A percentile compares a stretch with the other conserved stretches of the same genome.
Conservation (phyloP, 1,140 invertebrate species). For the Drosophila lini region DNA sequence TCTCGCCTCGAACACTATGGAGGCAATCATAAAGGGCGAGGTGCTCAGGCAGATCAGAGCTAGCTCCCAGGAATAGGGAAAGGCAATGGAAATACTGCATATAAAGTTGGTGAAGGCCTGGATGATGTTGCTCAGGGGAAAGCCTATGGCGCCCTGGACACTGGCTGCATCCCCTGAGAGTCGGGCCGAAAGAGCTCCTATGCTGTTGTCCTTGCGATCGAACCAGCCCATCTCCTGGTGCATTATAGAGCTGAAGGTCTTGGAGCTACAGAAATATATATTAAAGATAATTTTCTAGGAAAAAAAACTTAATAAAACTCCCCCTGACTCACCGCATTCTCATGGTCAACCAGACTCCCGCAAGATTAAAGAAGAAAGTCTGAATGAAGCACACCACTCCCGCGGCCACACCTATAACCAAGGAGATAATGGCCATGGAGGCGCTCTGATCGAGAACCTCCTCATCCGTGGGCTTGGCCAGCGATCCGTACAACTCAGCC, state of each 20-base stretch:
- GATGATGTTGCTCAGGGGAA: slow-evolving; percentile 91
- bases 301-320: neutral
- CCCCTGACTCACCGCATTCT: slow-evolving; percentile 86
- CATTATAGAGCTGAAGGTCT: slow-evolving; percentile 88
- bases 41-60: slow-evolving; percentile 91
- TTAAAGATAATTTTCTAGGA: no score
- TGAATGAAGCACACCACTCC: slow-evolving; percentile 89
- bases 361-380: slow-evolving; percentile 90
- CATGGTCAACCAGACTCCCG: slow-evolving; percentile 92
- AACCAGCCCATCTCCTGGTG: slow-evolving; percentile 93
- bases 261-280: slow-evolving; percentile 84
- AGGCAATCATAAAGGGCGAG: slow-evolving; percentile 90
- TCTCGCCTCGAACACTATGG: slow-evolving; percentile 90
- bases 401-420: slow-evolving; percentile 90
- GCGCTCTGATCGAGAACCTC: slow-evolving; percentile 87
- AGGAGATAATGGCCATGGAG: slow-evolving; percentile 88
- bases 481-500: slow-evolving; percentile 90
- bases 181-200: slow-evolving; percentile 91
- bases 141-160: slow-evolving; percentile 93
- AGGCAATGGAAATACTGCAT: slow-evolving; percentile 89
- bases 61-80: slow-evolving; percentile 92
- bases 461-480: slow-evolving; percentile 86
- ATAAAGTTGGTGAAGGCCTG: slow-evolving; percentile 91
- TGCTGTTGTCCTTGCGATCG: slow-evolving; percentile 90
- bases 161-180: slow-evolving; percentile 91